A percentile compares a stretch with the other conserved stretches of the same genome.
These are phyloP conservation scores for Philhelius pedissequus DNA, from an alignment of 2,888 invertebrate genomes.

Conservation along the genomic window DNA sequence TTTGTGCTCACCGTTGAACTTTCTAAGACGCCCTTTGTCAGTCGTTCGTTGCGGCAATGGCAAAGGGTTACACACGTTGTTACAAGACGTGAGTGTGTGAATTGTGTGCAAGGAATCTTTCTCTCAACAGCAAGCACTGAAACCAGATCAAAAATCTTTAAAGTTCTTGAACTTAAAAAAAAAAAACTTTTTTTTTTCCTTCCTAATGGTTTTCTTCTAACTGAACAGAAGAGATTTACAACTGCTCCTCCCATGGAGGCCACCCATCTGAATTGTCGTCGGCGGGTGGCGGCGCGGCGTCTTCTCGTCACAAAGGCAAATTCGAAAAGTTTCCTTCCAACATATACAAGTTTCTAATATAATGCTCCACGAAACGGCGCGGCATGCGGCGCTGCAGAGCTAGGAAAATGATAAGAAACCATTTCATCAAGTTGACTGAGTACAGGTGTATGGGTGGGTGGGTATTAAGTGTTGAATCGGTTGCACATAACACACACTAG, in stretches of 20 bases:
- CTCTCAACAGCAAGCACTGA: not conserved
- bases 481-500: not conserved
- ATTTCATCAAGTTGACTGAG: not conserved
- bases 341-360: not conserved
- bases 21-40: conserved; percentile 53
- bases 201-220: not conserved
- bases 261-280: not conserved
- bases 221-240: conserved; percentile 32
- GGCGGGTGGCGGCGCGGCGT: too few species aligned
- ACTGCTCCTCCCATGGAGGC: conserved; percentile 14
- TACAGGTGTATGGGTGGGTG: not conserved
- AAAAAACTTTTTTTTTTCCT: not conserved
- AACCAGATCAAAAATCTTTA: conserved; percentile 7
- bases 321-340: conserved; percentile 3
- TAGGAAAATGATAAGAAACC: conserved; percentile 7
- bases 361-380: not conserved
- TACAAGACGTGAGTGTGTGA: conserved; percentile 1
- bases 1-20: conserved; percentile 65
- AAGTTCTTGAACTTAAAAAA: conserved; percentile 39
- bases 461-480: conserved; percentile 27
- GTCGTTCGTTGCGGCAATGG: conserved; percentile 7
- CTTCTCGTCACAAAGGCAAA: conserved; percentile 39
- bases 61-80: conserved; percentile 49
- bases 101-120: not conserved
- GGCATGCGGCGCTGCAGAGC: too few species aligned